Evolutionary conservation across 2,888 invertebrate species (phyloP).

Genomic region (Trissolcus japonicus): DNA sequence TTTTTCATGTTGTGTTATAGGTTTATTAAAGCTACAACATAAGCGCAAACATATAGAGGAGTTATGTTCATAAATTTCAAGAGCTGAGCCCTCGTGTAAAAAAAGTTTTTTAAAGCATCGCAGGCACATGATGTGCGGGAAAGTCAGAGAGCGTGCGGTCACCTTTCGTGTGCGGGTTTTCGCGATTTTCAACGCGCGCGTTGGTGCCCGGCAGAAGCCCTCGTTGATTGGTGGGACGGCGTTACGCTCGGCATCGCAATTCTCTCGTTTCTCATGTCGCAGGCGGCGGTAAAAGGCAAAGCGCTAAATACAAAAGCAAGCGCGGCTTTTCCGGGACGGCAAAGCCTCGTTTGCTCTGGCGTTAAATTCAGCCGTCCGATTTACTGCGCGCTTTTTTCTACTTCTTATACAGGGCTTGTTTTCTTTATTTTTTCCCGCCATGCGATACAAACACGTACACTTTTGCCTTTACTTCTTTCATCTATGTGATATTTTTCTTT

Average conservation of each 20-base stretch:
- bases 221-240: slow-evolving; percentile 32
- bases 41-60: slow-evolving; percentile 6
- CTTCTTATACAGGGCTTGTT: background rate
- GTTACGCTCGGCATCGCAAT: slow-evolving; percentile 42
- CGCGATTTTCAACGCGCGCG: slow-evolving; percentile 51
- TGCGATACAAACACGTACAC: slow-evolving; percentile 9
- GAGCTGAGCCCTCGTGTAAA: slow-evolving; percentile 13
- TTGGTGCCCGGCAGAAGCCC: slow-evolving; percentile 33
- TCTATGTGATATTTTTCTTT: slow-evolving; percentile 24
- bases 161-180: slow-evolving; percentile 49
- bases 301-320: slow-evolving; percentile 57
- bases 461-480: slow-evolving; percentile 47
- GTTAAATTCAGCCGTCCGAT: slow-evolving; percentile 68
- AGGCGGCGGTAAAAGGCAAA: slow-evolving; percentile 55
- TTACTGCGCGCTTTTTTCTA: slow-evolving; percentile 13
- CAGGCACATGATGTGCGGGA: slow-evolving; percentile 18
- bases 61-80: slow-evolving; percentile 15
- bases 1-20: no score
- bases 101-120: slow-evolving; percentile 38
- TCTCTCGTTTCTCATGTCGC: slow-evolving; percentile 50
- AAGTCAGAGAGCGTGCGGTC: slow-evolving; percentile 20
- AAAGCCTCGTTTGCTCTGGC: slow-evolving; percentile 60
- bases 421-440: slow-evolving; percentile 13
- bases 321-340: slow-evolving; percentile 47
- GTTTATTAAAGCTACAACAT: background rate